Conservation (phyloP, 2,113 vertebrate genomes). For the Apodemus sylvaticus region DNA sequence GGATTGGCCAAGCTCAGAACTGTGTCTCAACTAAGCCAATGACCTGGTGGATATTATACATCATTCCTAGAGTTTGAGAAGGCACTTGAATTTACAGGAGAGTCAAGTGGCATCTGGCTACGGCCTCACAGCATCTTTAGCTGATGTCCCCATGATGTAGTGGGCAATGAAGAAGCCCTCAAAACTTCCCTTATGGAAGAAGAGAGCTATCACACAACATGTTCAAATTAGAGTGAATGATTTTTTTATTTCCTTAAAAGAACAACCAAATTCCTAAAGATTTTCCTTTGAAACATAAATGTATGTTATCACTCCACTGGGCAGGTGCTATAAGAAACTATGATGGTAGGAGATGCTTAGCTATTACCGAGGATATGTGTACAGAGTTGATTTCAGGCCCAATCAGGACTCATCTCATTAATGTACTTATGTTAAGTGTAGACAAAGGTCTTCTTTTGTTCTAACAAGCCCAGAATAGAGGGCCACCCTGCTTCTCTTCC, state of each 20-base stretch:
- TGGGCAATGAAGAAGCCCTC: neutral
- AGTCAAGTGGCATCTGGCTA: neutral
- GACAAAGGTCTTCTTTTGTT: neutral
- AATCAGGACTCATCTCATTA: neutral
- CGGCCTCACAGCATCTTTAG: neutral
- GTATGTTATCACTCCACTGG: neutral
- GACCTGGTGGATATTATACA: neutral
- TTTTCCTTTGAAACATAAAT: conserved; percentile 38
- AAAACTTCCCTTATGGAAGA: neutral
- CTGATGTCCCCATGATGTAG: neutral
- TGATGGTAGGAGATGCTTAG: neutral
- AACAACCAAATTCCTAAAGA: neutral
- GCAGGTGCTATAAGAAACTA: neutral
- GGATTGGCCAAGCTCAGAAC: neutral
- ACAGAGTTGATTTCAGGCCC: neutral
- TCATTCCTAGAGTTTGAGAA: neutral
- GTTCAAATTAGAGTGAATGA: neutral
- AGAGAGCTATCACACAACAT: neutral
- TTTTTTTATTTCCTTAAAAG: conserved; percentile 41
- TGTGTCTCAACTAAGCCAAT: neutral
- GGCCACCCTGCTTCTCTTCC: neutral
- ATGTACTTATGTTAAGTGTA: neutral
- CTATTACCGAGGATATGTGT: neutral
- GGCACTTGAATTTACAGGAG: neutral
- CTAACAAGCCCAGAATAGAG: neutral